These are phyloP conservation scores for Melinaea menophilus DNA, from an alignment of 2,888 invertebrate species.

Conservation along the genomic window DNA sequence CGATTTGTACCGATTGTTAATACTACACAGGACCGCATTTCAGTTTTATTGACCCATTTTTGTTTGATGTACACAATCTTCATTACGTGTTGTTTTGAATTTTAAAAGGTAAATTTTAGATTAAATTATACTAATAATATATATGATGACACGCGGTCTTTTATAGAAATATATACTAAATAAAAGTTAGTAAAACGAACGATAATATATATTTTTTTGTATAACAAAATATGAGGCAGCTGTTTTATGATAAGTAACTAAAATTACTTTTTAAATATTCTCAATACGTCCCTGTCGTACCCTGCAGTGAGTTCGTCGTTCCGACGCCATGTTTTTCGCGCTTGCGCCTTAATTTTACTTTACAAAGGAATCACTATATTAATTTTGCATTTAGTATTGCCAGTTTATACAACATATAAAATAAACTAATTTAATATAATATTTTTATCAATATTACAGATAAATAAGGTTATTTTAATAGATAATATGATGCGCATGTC, in stretches of 20 bases:
- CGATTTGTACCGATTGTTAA: conserved; percentile 69
- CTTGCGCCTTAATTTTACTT: conserved; percentile 61
- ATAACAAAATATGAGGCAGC: not conserved
- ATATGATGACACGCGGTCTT: not conserved
- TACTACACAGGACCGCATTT: conserved; percentile 53
- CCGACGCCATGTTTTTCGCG: conserved; percentile 70
- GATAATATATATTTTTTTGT: not conserved
- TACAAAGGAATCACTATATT: conserved; percentile 58
- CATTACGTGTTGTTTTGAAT: too few relatives aligned
- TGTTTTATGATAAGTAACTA: not conserved
- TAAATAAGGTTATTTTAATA: conserved; percentile 1
- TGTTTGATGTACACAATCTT: not conserved
- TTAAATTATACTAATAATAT: not conserved
- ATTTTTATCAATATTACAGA: too few relatives aligned
- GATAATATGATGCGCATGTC: conserved; percentile 45
- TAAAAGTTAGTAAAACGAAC: not conserved
- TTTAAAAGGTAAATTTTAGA: too few relatives aligned
- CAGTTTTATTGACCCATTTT: conserved; percentile 14
- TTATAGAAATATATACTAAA: not conserved
- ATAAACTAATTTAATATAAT: not conserved
- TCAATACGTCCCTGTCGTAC: conserved; percentile 54
- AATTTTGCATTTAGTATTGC: conserved; percentile 31
- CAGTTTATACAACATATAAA: conserved; percentile 8
- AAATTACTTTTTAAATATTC: not conserved
- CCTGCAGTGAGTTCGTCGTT: conserved; percentile 62